phyloP scores from a whole-genome alignment of 2,113 vertebrate species.

The Agapornis roseicollis region DNA sequence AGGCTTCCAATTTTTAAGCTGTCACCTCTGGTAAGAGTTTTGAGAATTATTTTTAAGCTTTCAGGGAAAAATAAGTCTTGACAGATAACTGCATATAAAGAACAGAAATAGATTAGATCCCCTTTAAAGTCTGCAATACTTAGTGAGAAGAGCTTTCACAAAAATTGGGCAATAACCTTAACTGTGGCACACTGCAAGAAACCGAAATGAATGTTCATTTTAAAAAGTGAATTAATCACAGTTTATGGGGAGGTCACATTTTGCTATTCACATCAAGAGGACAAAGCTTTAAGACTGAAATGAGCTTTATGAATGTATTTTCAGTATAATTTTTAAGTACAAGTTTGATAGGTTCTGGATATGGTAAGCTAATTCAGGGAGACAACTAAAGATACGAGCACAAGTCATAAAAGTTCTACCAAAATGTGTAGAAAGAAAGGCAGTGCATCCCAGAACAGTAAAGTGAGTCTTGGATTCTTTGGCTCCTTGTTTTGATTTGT shows the following conservation, averaged over 20 bases:
- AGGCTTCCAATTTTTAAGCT: neutral
- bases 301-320: neutral
- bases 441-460: neutral
- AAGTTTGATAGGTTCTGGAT: neutral
- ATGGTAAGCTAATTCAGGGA: neutral
- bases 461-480: neutral
- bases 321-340: neutral
- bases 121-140: neutral
- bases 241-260: neutral
- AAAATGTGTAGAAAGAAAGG: neutral
- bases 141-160: neutral
- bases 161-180: neutral
- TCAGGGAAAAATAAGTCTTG: neutral
- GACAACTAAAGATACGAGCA: neutral
- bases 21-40: neutral
- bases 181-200: neutral
- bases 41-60: neutral
- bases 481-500: neutral
- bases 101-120: neutral
- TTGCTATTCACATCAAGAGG: neutral
- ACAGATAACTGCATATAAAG: neutral
- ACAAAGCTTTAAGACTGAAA: neutral
- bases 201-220: neutral
- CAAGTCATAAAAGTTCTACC: neutral
- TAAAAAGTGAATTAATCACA: neutral